A percentile compares a stretch with the other conserved stretches of the same genome.
These are phyloP conservation scores for Ephestia elutella DNA, from an alignment of 1,140 invertebrate genomes.

Conservation along the genomic window DNA sequence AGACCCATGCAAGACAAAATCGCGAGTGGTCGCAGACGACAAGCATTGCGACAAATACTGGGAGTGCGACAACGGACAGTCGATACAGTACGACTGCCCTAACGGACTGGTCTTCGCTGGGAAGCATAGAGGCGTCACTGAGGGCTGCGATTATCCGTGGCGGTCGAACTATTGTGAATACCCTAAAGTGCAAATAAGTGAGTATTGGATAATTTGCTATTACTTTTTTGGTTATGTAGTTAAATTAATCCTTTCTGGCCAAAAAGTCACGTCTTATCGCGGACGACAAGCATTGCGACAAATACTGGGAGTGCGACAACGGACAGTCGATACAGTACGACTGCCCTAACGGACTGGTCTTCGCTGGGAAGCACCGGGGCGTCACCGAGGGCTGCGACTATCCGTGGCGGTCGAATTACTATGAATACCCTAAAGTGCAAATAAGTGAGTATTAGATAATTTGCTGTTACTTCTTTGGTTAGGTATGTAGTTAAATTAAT, in stretches of 20 bases:
- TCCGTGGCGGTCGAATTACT: too few relatives aligned
- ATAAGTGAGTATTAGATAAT: too few relatives aligned
- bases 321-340: conserved; percentile 88
- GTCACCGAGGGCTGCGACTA: conserved; percentile 92
- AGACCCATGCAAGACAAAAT: conserved; percentile 86
- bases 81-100: conserved; percentile 90
- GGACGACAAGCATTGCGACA: conserved; percentile 89
- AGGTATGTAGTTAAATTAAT: too few relatives aligned
- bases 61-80: conserved; percentile 85
- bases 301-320: conserved; percentile 88
- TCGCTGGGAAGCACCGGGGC: conserved; percentile 89
- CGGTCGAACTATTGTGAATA: conserved; percentile 88
- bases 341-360: conserved; percentile 92
- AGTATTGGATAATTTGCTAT: too few relatives aligned
- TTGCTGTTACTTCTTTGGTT: too few relatives aligned
- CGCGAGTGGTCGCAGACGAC: conserved; percentile 82
- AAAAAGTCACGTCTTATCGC: conserved; percentile 82
- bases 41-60: conserved; percentile 92
- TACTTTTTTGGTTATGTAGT: too few relatives aligned
- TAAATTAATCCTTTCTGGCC: too few relatives aligned
- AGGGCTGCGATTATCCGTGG: conserved; percentile 93
- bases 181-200: conserved; percentile 69
- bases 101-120: conserved; percentile 93
- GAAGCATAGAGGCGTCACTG: conserved; percentile 88
- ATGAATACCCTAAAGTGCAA: too few relatives aligned